A percentile compares a stretch with the other conserved stretches of the same genome.
Evolutionary conservation across 1,140 invertebrate species (phyloP).

Genomic region (Cheumatopsyche charites): DNA sequence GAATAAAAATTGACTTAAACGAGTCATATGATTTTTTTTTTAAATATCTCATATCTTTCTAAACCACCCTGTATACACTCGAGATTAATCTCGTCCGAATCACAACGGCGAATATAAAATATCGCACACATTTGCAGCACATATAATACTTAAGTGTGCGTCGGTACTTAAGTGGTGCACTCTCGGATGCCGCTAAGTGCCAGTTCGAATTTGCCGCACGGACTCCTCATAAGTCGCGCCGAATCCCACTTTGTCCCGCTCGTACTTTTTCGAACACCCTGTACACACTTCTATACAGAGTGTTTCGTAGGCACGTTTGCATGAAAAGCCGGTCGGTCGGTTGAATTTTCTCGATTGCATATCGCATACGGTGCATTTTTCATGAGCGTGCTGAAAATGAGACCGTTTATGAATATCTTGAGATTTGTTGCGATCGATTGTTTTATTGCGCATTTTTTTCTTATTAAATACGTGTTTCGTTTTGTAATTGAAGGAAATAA

Average conservation of each 20-base stretch:
- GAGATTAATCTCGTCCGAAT: no score
- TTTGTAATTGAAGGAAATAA: no score
- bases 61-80: no score
- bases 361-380: neutral
- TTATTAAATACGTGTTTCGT: no score
- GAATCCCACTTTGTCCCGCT: conserved; percentile 1
- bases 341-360: neutral
- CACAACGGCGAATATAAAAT: no score
- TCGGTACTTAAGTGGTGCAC: conserved; percentile 6
- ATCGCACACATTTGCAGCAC: no score
- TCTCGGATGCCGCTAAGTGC: conserved; percentile 13
- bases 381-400: neutral
- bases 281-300: neutral
- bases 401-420: conserved; percentile 19
- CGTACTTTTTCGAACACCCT: neutral
- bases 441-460: no score
- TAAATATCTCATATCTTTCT: no score
- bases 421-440: neutral
- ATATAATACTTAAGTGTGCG: no score
- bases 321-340: neutral
- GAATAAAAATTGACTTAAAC: no score
- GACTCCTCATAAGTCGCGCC: conserved; percentile 24
- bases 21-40: no score
- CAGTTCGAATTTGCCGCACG: conserved; percentile 35
- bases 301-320: neutral